A percentile compares a stretch with the other conserved stretches of the same genome.
Conservation (phyloP, 2,888 invertebrate genomes). For the Mantis religiosa region DNA sequence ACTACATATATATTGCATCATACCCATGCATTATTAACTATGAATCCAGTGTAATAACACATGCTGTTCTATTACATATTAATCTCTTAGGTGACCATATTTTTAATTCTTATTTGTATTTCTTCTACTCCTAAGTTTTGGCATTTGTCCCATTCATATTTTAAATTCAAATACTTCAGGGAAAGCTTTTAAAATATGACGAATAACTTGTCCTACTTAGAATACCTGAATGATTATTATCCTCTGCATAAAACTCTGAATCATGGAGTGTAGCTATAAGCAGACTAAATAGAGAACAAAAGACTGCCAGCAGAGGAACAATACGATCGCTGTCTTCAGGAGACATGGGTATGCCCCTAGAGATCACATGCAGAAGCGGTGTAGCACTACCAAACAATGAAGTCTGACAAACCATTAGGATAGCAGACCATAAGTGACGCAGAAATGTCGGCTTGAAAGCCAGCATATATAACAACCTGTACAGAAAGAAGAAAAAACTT, state of each 20-base stretch:
- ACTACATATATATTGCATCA: too few species aligned
- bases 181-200: background rate
- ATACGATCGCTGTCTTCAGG: constrained; percentile 62
- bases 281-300: constrained; percentile 77
- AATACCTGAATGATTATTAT: constrained; percentile 34
- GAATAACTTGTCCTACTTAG: background rate
- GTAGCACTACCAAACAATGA: constrained; percentile 51
- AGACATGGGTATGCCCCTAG: constrained; percentile 60
- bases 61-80: too few species aligned
- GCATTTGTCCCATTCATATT: too few species aligned
- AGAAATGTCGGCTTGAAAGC: constrained; percentile 76
- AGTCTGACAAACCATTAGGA: constrained; percentile 46
- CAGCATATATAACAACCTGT: constrained; percentile 69
- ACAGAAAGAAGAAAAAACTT: constrained; percentile 15
- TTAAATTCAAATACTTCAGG: too few species aligned
- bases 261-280: constrained; percentile 81
- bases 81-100: too few species aligned
- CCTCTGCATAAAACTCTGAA: constrained; percentile 69
- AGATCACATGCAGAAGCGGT: constrained; percentile 60
- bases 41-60: too few species aligned
- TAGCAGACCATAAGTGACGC: constrained; percentile 65
- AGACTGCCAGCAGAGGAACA: constrained; percentile 74
- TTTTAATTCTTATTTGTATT: too few species aligned
- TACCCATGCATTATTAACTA: too few species aligned
- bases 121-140: too few species aligned